Conservation (phyloP, 2,113 vertebrate species). For the Carettochelys insculpta region DNA sequence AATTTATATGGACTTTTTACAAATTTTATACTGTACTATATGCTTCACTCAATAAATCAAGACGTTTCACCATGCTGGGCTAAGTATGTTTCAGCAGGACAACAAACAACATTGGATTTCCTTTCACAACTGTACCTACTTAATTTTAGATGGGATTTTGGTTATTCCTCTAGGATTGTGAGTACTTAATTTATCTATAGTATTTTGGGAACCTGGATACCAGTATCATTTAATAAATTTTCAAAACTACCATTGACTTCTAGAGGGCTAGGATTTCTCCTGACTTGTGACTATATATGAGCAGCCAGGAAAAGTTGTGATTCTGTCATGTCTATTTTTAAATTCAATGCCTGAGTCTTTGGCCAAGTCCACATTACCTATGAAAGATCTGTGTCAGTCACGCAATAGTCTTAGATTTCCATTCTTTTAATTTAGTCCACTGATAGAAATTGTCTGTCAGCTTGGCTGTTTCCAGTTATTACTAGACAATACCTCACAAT, state of each 20-base stretch:
- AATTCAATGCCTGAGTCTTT: neutral
- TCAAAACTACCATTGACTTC: neutral
- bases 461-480: neutral
- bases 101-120: neutral
- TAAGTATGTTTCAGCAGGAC: neutral
- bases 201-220: neutral
- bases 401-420: neutral
- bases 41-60: neutral
- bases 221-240: neutral
- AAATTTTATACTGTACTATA: neutral
- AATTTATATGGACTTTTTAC: neutral
- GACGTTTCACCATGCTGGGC: neutral
- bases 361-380: neutral
- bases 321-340: neutral
- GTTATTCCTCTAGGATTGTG: neutral
- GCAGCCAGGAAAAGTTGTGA: neutral
- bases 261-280: neutral
- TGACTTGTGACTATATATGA: neutral
- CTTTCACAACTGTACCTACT: neutral
- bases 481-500: neutral
- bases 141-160: neutral
- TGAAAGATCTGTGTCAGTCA: constrained; percentile 1
- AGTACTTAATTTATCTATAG: neutral
- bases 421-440: constrained; percentile 2
- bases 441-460: neutral